These are phyloP conservation scores for Octodonta nipae DNA, from an alignment of 2,888 invertebrate genomes.

Conservation along the genomic window DNA sequence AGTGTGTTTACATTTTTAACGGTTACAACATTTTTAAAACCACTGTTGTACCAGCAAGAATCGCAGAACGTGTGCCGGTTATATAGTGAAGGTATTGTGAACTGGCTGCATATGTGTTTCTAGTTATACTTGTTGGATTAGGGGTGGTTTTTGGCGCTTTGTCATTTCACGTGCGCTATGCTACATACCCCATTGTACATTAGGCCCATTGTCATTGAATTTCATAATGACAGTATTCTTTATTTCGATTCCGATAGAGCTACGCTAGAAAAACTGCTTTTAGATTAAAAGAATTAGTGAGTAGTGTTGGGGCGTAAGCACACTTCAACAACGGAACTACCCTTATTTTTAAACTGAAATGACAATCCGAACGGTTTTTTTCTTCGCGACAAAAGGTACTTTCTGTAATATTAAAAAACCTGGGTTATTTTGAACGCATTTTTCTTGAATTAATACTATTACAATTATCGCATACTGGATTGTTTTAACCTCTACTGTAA, in stretches of 20 bases:
- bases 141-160: constrained; percentile 34
- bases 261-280: constrained; percentile 20
- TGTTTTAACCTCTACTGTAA: no score
- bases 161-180: constrained; percentile 33
- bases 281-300: neutral
- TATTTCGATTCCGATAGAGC: constrained; percentile 20
- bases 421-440: no score
- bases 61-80: constrained; percentile 31
- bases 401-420: no score
- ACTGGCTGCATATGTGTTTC: constrained; percentile 31
- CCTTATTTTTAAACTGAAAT: no score
- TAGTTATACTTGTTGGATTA: constrained; percentile 36
- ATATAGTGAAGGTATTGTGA: constrained; percentile 21
- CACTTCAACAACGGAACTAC: no score
- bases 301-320: constrained; percentile 2
- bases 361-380: no score
- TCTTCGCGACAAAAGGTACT: no score
- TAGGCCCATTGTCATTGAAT: constrained; percentile 28
- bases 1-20: no score
- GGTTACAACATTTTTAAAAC: no score
- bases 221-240: constrained; percentile 32
- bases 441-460: no score
- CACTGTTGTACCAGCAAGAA: constrained; percentile 11
- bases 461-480: no score
- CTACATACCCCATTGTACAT: constrained; percentile 24